phyloP scores from a whole-genome alignment of 1,140 invertebrate species.

The Atta texana region DNA sequence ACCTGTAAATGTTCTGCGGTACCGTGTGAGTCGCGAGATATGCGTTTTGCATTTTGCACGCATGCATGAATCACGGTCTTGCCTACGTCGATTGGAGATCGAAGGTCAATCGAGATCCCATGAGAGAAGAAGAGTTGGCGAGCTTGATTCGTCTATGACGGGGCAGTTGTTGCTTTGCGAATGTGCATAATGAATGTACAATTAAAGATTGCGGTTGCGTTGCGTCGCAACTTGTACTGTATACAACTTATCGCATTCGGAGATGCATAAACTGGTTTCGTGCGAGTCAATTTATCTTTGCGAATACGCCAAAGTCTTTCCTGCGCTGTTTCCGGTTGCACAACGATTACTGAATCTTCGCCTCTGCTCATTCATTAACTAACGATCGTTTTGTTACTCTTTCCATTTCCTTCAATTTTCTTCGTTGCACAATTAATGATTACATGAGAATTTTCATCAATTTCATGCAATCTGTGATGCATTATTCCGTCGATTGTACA shows the following conservation, averaged over 20 bases:
- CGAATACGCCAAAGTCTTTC: slow-evolving; percentile 20
- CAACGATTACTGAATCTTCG: slow-evolving; percentile 15
- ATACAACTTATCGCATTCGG: slow-evolving; percentile 75
- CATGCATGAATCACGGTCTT: slow-evolving; percentile 48
- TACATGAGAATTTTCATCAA: slow-evolving; percentile 31
- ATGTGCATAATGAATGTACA: slow-evolving; percentile 80
- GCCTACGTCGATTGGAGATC: slow-evolving; percentile 39
- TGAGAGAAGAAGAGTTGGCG: not conserved
- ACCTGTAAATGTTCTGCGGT: slow-evolving; percentile 16
- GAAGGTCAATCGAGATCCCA: slow-evolving; percentile 63
- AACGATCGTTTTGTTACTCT: not conserved
- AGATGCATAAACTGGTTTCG: slow-evolving; percentile 78
- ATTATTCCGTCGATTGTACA: not conserved
- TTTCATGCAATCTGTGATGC: too few relatives aligned
- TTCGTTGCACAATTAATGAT: slow-evolving; percentile 19
- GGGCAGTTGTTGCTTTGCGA: slow-evolving; percentile 65
- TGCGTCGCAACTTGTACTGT: slow-evolving; percentile 58
- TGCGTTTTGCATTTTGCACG: slow-evolving; percentile 37
- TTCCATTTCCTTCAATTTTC: slow-evolving; percentile 21
- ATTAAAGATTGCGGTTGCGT: slow-evolving; percentile 81
- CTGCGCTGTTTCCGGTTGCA: slow-evolving; percentile 27
- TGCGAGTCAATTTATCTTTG: slow-evolving; percentile 28
- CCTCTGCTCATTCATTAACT: slow-evolving; percentile 38
- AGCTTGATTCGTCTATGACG: slow-evolving; percentile 71
- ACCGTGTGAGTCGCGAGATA: slow-evolving; percentile 12